Base-by-base conservation (phyloP, 2,113 vertebrate genomes). In the Nesoenas mayeri region DNA sequence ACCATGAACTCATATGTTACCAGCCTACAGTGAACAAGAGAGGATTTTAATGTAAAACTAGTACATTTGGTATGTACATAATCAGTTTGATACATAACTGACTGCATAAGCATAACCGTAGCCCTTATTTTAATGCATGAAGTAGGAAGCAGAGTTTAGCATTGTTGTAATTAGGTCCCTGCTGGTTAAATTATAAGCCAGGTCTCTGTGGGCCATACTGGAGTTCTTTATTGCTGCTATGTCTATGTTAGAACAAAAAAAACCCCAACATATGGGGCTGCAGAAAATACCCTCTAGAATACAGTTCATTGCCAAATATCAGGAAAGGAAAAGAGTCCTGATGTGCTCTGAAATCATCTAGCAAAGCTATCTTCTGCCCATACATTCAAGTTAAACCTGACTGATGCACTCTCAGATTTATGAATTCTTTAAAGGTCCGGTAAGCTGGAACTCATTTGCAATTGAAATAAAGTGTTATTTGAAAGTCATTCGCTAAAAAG, bases 401-500 rank as follows among this genome's bases (percentile, higher is more conserved):
- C 31, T 56, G 58, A 78, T 38, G 26, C 12, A 42, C 12, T 19
- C 7, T 60, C 47, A 94, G 58, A 88, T 84, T 96, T 95, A 93
- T 96, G 62, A 95, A 91, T 95, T 89, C 78, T 91, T 88, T 82
- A 67, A 88, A 88, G 71, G 67, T 83, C 56, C 87, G 57, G 38
- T 82, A 91, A 93, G 66, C 82, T 83, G 84, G 75, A 95, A 96
- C 48, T 89, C 84, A 97, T 96, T 96, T 94, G 40, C 84, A 96
- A 83, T 91, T 89, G 47, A 89, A 96, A 95, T 94, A 70, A 95
- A 92, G 57, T 95, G 78, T 88, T 93, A 74, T 79, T 88, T 94
- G 81, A 96, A 96, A 95, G 81, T 95, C 81, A 77, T 83, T 91
- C 81, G 88, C 44, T 73, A 70, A 72, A 95, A 93, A 51, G 17